These are phyloP conservation scores for Ornithoptera priamus DNA, from an alignment of 2,888 invertebrate genomes.

Conservation along the genomic window DNA sequence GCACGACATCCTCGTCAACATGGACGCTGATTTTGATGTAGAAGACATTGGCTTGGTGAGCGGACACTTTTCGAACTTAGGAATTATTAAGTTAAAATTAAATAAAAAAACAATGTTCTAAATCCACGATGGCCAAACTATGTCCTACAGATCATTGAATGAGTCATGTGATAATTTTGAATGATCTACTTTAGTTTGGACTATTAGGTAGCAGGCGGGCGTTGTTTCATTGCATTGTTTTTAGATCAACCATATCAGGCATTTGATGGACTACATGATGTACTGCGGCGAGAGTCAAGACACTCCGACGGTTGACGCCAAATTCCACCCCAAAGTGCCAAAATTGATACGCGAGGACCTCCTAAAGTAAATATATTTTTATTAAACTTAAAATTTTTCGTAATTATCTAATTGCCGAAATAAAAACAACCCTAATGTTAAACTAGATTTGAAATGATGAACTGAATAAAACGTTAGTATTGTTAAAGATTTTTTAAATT, in stretches of 20 bases:
- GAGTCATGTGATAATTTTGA: no score
- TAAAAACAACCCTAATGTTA: neutral
- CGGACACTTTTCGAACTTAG: conserved; percentile 18
- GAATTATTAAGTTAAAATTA: neutral
- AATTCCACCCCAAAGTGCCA: conserved; percentile 54
- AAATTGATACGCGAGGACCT: conserved; percentile 56
- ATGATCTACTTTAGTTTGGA: no score
- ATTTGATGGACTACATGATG: conserved; percentile 85
- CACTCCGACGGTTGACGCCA: conserved; percentile 50
- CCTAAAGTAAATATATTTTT: conserved; percentile 48
- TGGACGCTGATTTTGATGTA: conserved; percentile 86
- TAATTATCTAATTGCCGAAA: neutral
- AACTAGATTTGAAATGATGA: neutral
- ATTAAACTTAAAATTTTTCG: neutral
- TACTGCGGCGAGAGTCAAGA: conserved; percentile 59
- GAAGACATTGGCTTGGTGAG: conserved; percentile 83
- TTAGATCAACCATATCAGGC: conserved; percentile 87
- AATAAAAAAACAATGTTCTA: neutral
- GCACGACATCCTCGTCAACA: conserved; percentile 89
- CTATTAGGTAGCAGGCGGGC: no score
- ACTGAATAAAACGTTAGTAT: neutral
- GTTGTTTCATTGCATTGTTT: neutral
- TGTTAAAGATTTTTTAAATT: neutral
- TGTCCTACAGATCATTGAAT: no score
- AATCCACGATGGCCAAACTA: neutral